Evolutionary conservation across 2,113 vertebrate species (phyloP).

Genomic region (Asarcornis scutulata): DNA sequence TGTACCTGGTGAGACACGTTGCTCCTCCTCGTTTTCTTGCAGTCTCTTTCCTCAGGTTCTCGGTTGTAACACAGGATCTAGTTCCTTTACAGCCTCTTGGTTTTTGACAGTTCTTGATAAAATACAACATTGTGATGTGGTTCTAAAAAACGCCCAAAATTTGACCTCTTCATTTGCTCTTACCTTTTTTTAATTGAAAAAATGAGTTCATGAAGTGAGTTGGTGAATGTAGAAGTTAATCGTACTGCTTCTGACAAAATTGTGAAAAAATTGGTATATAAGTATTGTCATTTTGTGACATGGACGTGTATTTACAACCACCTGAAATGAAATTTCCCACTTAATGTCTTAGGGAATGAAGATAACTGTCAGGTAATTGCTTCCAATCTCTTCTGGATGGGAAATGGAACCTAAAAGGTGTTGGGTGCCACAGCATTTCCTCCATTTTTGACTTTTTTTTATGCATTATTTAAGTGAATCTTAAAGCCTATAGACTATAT

Average conservation of each 20-base stretch:
- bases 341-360: not conserved
- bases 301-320: not conserved
- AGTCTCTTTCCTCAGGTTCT: not conserved
- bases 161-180: not conserved
- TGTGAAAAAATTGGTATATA: rapidly evolving
- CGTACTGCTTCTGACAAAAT: not conserved
- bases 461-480: not conserved
- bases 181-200: not conserved
- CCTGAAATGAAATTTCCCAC: not conserved
- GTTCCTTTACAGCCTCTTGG: not conserved
- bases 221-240: not conserved
- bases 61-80: too few relatives aligned
- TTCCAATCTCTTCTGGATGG: not conserved
- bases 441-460: not conserved
- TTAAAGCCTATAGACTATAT: not conserved
- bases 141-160: not conserved
- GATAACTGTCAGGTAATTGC: not conserved
- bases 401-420: not conserved
- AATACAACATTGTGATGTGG: rapidly evolving
- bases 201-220: rapidly evolving
- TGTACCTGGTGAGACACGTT: not conserved
- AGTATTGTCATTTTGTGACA: not conserved
- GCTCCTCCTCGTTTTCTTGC: not conserved
- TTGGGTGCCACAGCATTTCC: not conserved
- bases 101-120: not conserved